Percentiles rank a stretch among this genome's conserved stretches.
These are phyloP conservation scores for Drosophila saltans DNA, from an alignment of 1,140 invertebrate genomes.

Conservation along the genomic window DNA sequence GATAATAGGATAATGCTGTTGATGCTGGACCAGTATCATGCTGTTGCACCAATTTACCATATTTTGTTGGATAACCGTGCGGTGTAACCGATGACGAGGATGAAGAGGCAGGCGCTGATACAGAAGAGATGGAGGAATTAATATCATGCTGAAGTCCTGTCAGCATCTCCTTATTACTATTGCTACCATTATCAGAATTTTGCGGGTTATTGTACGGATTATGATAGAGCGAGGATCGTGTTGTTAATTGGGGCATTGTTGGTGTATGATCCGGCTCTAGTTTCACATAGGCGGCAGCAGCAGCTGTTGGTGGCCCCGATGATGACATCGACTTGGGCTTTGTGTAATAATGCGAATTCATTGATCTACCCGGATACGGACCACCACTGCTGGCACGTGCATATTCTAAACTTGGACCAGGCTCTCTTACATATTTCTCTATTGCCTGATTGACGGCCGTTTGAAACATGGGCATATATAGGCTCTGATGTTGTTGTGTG, in stretches of 20 bases:
- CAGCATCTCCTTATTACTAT: conserved; percentile 19
- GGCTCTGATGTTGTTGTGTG: conserved; percentile 57
- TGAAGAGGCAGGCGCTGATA: conserved; percentile 21
- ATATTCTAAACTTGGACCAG: conserved; percentile 60
- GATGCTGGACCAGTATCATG: conserved; percentile 32
- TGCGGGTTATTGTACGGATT: conserved; percentile 67
- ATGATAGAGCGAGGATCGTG: conserved; percentile 65
- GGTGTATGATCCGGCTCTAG: conserved; percentile 47
- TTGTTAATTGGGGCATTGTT: conserved; percentile 30
- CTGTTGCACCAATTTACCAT: conserved; percentile 62
- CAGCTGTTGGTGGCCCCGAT: conserved; percentile 8
- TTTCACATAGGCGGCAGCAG: conserved; percentile 38
- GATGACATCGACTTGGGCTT: not conserved
- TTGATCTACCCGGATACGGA: conserved; percentile 4
- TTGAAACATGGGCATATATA: conserved; percentile 75
- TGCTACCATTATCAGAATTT: conserved; percentile 20
- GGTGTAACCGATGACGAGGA: conserved; percentile 39
- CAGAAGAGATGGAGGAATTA: conserved; percentile 36
- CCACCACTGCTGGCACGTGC: not conserved
- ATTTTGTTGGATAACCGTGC: conserved; percentile 69
- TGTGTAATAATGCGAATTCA: conserved; percentile 5
- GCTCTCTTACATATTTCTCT: conserved; percentile 67
- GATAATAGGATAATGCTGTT: conserved; percentile 43
- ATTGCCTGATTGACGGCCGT: conserved; percentile 68
- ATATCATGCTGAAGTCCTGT: conserved; percentile 17